These are phyloP conservation scores for Scaeva pyrastri DNA, from an alignment of 2,888 invertebrate species.

Conservation along the genomic window DNA sequence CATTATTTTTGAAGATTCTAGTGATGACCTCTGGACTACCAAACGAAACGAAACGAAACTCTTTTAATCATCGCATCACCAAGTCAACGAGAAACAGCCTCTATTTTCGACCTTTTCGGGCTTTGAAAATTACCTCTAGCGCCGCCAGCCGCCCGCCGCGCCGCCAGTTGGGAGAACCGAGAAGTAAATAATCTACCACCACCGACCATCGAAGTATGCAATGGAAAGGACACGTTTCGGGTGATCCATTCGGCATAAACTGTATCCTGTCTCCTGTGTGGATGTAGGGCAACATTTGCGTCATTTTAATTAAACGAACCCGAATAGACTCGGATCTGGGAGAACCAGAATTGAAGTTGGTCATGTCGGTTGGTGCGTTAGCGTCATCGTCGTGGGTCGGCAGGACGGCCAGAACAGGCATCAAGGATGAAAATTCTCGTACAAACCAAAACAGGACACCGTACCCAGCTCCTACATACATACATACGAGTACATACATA, in stretches of 20 bases:
- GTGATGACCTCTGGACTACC: conserved; percentile 7
- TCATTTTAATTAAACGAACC: conserved; percentile 45
- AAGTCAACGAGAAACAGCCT: neutral
- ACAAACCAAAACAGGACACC: conserved; percentile 20
- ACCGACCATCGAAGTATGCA: neutral
- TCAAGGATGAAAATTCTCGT: too few relatives aligned
- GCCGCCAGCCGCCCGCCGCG: neutral
- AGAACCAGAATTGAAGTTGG: conserved; percentile 7
- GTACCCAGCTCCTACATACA: conserved; percentile 19
- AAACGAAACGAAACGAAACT: neutral
- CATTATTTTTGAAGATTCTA: conserved; percentile 48
- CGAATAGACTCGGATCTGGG: neutral
- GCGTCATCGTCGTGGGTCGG: neutral
- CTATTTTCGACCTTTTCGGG: too few relatives aligned
- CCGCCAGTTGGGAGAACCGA: neutral
- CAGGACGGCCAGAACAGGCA: neutral
- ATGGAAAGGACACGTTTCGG: neutral
- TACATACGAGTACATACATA: too few relatives aligned
- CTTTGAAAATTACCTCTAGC: neutral
- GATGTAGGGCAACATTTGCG: neutral
- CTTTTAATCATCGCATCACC: conserved; percentile 3
- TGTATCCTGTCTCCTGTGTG: neutral
- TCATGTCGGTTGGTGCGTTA: neutral
- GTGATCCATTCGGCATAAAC: neutral
- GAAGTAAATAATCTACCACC: neutral